Percentiles rank a stretch among this genome's conserved stretches.
Evolutionary conservation across 2,113 vertebrate genomes (phyloP).

Genomic region (Xiphophorus couchianus): DNA sequence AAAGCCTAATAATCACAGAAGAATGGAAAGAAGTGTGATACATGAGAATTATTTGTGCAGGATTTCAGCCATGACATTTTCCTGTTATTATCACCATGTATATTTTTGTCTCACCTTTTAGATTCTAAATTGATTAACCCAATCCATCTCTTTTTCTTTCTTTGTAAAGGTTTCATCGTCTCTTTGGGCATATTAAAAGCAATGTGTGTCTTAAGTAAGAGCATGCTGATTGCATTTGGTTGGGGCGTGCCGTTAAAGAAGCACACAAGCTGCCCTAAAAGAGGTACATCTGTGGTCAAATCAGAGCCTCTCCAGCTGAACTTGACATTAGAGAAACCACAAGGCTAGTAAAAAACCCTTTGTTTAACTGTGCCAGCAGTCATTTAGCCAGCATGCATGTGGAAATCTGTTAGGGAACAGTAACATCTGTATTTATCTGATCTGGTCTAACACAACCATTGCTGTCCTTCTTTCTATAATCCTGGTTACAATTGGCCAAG

Average conservation of each 20-base stretch:
- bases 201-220: conserved; percentile 34
- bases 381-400: conserved; percentile 22
- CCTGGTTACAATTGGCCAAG: conserved; percentile 29
- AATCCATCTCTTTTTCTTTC: conserved; percentile 7
- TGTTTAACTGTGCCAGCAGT: conserved; percentile 33
- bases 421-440: conserved; percentile 64
- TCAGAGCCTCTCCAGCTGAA: conserved; percentile 44
- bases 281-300: conserved; percentile 38
- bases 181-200: conserved; percentile 49
- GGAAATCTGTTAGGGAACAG: conserved; percentile 43
- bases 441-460: conserved; percentile 45
- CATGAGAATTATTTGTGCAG: neutral
- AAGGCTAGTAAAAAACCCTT: conserved; percentile 34
- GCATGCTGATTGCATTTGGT: conserved; percentile 55
- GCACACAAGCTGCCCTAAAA: conserved; percentile 7
- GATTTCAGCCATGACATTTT: conserved; percentile 3
- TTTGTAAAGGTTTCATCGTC: conserved; percentile 40
- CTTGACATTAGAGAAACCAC: conserved; percentile 50
- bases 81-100: neutral
- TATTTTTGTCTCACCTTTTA: neutral
- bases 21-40: conserved; percentile 14
- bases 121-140: neutral
- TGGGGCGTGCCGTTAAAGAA: conserved; percentile 26
- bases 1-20: conserved; percentile 26
- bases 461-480: conserved; percentile 36